phyloP scores from a whole-genome alignment of 2,888 invertebrate genomes.

The Beris chalybata region DNA sequence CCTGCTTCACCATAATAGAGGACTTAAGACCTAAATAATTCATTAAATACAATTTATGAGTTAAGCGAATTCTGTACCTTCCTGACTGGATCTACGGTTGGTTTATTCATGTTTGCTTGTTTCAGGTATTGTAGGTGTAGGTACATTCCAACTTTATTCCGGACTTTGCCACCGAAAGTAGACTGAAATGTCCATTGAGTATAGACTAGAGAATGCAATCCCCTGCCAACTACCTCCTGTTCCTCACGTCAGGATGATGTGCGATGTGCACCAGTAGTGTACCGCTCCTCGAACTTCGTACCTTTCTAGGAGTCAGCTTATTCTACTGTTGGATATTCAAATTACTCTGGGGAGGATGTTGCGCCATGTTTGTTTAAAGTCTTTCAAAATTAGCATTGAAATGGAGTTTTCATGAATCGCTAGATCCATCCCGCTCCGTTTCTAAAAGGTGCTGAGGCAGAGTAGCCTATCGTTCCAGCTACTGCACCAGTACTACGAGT shows the following conservation, averaged over 20 bases:
- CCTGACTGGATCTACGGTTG: neutral
- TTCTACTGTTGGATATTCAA: conserved; percentile 27
- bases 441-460: too few species aligned
- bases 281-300: neutral
- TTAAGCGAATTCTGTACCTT: conserved; percentile 15
- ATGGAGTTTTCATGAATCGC: conserved; percentile 32
- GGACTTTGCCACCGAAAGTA: neutral
- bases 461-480: too few species aligned
- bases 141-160: too few species aligned
- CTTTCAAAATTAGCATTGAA: conserved; percentile 33
- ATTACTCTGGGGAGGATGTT: conserved; percentile 30
- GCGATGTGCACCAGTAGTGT: neutral
- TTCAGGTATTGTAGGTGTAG: neutral
- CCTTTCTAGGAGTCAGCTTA: conserved; percentile 2
- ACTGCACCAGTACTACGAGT: too few species aligned
- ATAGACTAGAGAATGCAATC: too few species aligned
- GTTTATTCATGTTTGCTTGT: conserved; percentile 9
- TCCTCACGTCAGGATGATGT: neutral
- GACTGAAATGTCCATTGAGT: neutral
- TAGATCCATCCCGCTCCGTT: neutral
- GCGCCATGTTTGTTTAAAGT: conserved; percentile 29
- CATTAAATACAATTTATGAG: conserved; percentile 16
- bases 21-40: conserved; percentile 2
- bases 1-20: too few species aligned
- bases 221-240: neutral